These are phyloP conservation scores for Drosophila paulistorum DNA, from an alignment of 1,140 invertebrate species.

Conservation along the genomic window DNA sequence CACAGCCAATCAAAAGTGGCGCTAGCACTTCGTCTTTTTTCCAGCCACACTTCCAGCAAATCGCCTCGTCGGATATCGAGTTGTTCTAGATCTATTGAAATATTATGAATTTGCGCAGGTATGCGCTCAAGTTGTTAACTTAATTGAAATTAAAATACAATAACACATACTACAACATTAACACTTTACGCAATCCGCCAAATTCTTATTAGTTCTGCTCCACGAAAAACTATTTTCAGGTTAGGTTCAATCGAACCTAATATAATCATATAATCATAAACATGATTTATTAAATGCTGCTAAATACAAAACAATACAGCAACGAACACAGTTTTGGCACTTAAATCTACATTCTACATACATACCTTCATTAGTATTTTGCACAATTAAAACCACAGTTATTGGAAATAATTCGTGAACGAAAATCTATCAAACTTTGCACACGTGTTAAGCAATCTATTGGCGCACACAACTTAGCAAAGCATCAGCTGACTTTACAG, in stretches of 20 bases:
- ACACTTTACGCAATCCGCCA: background rate
- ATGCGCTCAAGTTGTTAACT: constrained; percentile 1
- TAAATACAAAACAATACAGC: background rate
- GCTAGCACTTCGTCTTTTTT: background rate
- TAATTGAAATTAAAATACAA: constrained; percentile 2
- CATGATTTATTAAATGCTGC: too few species aligned
- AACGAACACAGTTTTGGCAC: background rate
- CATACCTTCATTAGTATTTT: background rate
- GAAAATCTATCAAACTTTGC: too few species aligned
- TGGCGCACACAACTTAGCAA: too few species aligned
- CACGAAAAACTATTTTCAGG: too few species aligned
- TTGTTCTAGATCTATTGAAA: constrained; percentile 6
- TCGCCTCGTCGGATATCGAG: background rate
- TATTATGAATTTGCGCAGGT: constrained; percentile 2
- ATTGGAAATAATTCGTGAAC: too few species aligned
- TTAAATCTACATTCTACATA: constrained; percentile 2
- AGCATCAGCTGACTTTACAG: too few species aligned
- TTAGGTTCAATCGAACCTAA: too few species aligned
- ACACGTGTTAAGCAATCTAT: too few species aligned
- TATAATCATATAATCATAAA: too few species aligned
- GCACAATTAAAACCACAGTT: too few species aligned
- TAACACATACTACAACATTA: constrained; percentile 4
- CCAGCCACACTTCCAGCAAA: background rate
- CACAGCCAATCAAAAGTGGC: constrained; percentile 3
- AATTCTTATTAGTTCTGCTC: too few species aligned